Percentiles rank a stretch among this genome's conserved stretches.
Conservation (phyloP, 2,888 invertebrate genomes). For the Theretra japonica region DNA sequence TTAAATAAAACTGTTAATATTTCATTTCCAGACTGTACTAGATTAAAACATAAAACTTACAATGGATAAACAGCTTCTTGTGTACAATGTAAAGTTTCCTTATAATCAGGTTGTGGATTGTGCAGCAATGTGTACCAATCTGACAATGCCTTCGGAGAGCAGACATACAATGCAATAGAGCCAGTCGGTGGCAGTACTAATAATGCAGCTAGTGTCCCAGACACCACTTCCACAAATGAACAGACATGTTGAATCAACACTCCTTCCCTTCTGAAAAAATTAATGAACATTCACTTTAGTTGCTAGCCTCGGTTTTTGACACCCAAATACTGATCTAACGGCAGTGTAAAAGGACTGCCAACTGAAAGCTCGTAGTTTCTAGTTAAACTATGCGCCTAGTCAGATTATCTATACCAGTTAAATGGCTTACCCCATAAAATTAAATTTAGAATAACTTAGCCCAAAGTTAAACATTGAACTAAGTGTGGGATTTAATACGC, state of each 20-base stretch:
- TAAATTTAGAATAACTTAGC: neutral
- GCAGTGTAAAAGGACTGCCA: too few relatives aligned
- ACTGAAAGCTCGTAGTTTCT: too few relatives aligned
- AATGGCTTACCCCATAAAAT: neutral
- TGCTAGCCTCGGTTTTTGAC: too few relatives aligned
- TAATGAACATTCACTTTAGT: neutral
- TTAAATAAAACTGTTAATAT: too few relatives aligned
- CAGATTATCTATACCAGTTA: too few relatives aligned
- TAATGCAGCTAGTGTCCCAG: constrained; percentile 91
- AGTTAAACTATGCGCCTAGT: too few relatives aligned
- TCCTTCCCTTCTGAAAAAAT: constrained; percentile 87
- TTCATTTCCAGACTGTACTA: too few relatives aligned
- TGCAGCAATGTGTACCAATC: constrained; percentile 99
- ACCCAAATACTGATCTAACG: too few relatives aligned
- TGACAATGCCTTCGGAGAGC: constrained; percentile 91
- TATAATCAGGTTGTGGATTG: constrained; percentile 97
- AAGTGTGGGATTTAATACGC: too few relatives aligned
- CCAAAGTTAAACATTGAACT: too few relatives aligned
- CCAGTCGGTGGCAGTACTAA: constrained; percentile 93
- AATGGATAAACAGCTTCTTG: constrained; percentile 99
- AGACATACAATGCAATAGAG: constrained; percentile 89
- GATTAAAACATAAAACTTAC: constrained; percentile 83
- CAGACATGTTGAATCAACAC: constrained; percentile 91
- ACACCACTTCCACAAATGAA: constrained; percentile 91
- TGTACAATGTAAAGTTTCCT: constrained; percentile 94